Evolutionary conservation across 2,888 invertebrate genomes (phyloP).

Genomic region (Nomada fabriciana): DNA sequence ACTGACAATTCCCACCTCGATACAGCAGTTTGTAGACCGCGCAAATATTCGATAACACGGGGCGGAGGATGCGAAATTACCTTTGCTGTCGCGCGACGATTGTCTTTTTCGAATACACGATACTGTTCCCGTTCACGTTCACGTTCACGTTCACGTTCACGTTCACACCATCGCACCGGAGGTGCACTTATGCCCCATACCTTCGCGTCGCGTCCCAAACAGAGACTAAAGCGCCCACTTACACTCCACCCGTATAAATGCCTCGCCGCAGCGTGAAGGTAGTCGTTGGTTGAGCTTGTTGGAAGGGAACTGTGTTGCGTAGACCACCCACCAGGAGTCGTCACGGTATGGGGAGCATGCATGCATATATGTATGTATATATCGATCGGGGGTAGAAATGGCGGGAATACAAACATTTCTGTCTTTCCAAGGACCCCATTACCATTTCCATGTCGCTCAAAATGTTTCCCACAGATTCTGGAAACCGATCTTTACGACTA

Average conservation of each 20-base stretch:
- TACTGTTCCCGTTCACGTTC: conserved; percentile 61
- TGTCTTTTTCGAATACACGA: conserved; percentile 52
- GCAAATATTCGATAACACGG: conserved; percentile 20
- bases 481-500: too few species aligned
- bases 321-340: background rate
- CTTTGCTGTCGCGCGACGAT: conserved; percentile 21
- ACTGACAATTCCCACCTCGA: conserved; percentile 34
- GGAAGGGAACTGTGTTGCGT: conserved; percentile 12
- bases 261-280: conserved; percentile 43
- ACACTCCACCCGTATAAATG: conserved; percentile 79
- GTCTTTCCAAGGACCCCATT: too few species aligned
- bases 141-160: conserved; percentile 17
- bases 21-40: background rate
- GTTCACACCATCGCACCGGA: conserved; percentile 66
- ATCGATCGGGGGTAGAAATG: too few species aligned
- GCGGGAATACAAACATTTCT: too few species aligned
- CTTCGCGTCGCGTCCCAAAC: conserved; percentile 79
- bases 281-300: conserved; percentile 36
- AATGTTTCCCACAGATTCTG: too few species aligned
- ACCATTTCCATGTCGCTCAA: too few species aligned
- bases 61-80: background rate
- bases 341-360: background rate
- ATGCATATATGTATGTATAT: too few species aligned
- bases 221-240: conserved; percentile 81
- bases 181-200: conserved; percentile 75